Base-by-base conservation (phyloP, 2,888 invertebrate species). In the Apocheima hispidaria region DNA sequence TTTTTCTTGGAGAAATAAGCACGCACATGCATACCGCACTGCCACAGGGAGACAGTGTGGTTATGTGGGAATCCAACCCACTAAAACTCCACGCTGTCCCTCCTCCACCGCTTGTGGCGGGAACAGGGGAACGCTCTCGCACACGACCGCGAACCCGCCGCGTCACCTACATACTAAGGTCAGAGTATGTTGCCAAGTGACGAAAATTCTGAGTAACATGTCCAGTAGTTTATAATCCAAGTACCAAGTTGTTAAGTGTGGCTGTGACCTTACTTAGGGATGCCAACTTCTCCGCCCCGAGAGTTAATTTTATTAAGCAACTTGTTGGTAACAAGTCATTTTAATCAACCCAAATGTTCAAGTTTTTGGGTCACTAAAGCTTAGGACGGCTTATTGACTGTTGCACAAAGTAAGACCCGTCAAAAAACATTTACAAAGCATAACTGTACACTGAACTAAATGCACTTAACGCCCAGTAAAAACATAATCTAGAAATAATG, bases 201-300 rank as follows among this genome's bases (percentile, higher is more conserved):
- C 10, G 4, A 12, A 9, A 10, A 12, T 12, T n/a, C 12, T n/a
- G 4, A 21, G n/a, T 12, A 5, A 18, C 48, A 20, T 5, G 26
- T 38, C 50, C 38, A 1, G 12, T 12, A 10, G 4, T n/a, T 28
- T 30, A 40, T 30, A 40, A 26, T 51, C 30, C 18, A 7, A 28
- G 28, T 12, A 4, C 0, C 5, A 51, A 52, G 38, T 60, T 48
- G 35, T 10, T 35, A 28, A 46, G 46, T 59, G 59, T 26, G 59
- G 59, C 35, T 53, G 53, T 52, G 53, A 60, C 59, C 59, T 60
- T 53, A 40, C 58, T 50, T 26, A 57, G 36, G 44, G 51, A 12
- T 9, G 20, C 35, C 35, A 50, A 50, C 20, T 57, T 57, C 20
- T 26, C n/a, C 44, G 48, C 33, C 35, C 20, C 30, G 30, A 40